Evolutionary conservation across 2,888 invertebrate species (phyloP), one percentile per base, ranked within the genome.

Genomic region (Hedya salicella): DNA sequence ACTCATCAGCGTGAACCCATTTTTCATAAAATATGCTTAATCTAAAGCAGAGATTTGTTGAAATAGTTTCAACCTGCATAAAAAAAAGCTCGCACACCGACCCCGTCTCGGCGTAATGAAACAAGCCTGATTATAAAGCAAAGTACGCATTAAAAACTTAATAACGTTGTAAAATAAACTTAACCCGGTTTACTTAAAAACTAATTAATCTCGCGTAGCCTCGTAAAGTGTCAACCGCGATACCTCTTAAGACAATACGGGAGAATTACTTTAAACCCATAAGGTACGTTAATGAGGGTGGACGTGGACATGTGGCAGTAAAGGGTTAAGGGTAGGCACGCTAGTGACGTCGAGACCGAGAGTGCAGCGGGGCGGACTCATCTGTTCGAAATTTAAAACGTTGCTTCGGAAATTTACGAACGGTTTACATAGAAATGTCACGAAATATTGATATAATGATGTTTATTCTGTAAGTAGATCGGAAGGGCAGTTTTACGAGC

Each of bases 251-350:
- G 62, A 62, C 53, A 62, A 62, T 62, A 40, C 39, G 21, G 44
- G 53, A 32, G 44, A 46, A 54, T 62, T 54, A 62, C 62, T 62
- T 32, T 53, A 62, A 62, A 46, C 53, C 44, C 46, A 16, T 62
- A 54, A 62, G 62, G 62, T 62, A 46, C 62, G 53, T 62, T 53
- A 62, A 62, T 53, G 53, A 62, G 62, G 46, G 32, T 62, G 62
- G 42, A 32, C 50, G 11, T 25, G 25, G 36, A 11, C 11, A 36
- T 36, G 36, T 36, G 13, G 14, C 14, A 14, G 62, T n/a, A 21
- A 32, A 44, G 62, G 52, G 62, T 52, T 39, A 40, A 21, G 32
- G 21, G 36, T 14, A 36, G 19, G 14, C 2, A 9, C 17, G 3
- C 17, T 30, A 16, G 9, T n/a, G 14, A 14, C 48, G 2, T 48